Conservation (phyloP, 2,113 vertebrate genomes). For the Bubalus kerabau region DNA sequence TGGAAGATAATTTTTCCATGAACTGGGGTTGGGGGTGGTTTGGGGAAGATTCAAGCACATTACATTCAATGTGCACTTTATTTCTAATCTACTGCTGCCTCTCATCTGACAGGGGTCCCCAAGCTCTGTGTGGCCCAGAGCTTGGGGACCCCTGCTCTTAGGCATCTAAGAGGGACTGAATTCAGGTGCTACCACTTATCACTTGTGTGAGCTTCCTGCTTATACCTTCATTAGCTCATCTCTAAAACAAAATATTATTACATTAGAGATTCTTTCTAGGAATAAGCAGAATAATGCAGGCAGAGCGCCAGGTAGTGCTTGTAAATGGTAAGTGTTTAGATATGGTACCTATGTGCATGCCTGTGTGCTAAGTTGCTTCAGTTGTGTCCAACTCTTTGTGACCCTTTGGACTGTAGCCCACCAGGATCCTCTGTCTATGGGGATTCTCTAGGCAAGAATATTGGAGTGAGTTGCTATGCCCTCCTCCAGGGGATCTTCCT, state of each 20-base stretch:
- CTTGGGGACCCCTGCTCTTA: background rate
- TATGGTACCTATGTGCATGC: background rate
- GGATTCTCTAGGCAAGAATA: background rate
- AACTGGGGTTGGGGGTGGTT: background rate
- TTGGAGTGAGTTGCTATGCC: background rate
- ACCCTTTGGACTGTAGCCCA: background rate
- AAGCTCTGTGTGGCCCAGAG: background rate
- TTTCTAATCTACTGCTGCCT: background rate
- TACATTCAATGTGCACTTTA: background rate
- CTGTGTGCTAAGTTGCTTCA: background rate
- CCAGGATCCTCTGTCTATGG: background rate
- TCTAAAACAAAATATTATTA: background rate
- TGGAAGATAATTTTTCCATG: background rate
- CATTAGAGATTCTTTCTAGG: background rate
- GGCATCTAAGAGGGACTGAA: background rate
- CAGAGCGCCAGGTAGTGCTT: background rate
- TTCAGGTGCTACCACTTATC: background rate
- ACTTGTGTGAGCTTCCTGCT: background rate
- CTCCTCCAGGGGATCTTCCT: background rate
- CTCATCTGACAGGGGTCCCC: background rate
- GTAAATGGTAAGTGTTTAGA: background rate
- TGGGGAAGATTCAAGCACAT: background rate
- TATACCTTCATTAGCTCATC: background rate
- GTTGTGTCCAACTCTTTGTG: background rate
- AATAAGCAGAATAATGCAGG: background rate